These are phyloP conservation scores for Varanus salvator DNA, from an alignment of 2,113 vertebrate species.

Conservation along the genomic window DNA sequence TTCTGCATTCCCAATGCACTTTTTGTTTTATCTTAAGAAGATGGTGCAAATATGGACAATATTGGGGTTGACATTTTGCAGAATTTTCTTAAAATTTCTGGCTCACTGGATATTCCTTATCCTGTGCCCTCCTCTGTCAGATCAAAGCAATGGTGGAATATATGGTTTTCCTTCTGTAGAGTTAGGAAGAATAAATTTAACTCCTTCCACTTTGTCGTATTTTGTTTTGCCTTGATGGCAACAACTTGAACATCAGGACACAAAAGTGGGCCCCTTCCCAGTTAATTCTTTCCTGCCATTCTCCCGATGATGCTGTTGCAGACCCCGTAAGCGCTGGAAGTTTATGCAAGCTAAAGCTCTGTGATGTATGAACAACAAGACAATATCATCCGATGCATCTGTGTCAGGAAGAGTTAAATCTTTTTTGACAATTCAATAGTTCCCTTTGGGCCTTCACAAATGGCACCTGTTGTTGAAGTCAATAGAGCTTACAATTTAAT, in stretches of 20 bases:
- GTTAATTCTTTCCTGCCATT: slow-evolving; percentile 48
- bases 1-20: neutral
- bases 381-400: slow-evolving; percentile 47
- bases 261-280: slow-evolving; percentile 43
- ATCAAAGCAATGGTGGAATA: neutral
- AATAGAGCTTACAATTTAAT: slow-evolving; percentile 94
- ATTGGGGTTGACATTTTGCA: neutral
- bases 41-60: neutral
- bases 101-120: neutral
- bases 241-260: slow-evolving; percentile 32
- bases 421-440: slow-evolving; percentile 75
- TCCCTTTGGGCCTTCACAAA: slow-evolving; percentile 81
- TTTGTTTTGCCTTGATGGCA: slow-evolving; percentile 20
- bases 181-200: neutral
- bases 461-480: slow-evolving; percentile 93
- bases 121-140: neutral
- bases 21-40: neutral
- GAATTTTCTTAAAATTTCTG: slow-evolving; percentile 23
- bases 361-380: slow-evolving; percentile 48
- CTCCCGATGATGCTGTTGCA: slow-evolving; percentile 39
- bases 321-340: slow-evolving; percentile 30
- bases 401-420: slow-evolving; percentile 76
- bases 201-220: slow-evolving; percentile 9
- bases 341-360: slow-evolving; percentile 26
- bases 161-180: neutral